Base-by-base conservation (phyloP, 2,113 vertebrate genomes). In the Perognathus longimembris region DNA sequence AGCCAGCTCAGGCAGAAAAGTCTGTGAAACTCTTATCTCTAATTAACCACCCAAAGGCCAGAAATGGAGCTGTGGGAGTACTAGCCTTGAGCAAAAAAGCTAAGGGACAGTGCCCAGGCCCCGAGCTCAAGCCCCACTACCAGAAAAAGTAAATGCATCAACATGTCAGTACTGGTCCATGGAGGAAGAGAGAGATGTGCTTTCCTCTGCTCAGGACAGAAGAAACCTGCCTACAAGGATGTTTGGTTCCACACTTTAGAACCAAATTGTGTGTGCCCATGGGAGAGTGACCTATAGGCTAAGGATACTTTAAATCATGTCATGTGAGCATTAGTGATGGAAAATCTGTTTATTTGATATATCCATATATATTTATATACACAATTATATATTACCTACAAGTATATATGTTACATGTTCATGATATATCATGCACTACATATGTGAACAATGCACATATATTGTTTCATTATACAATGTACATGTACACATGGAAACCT, bases 131-230 rank as follows among this genome's bases (percentile, higher is more conserved):
- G 12, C 45, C 45, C 45, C 45, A 45, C 45, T 45, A 45, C 45
- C 45, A 11, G 45, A 8, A 45, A 45, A 45, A 45, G 45, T 11
- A 45, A 45, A 45, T 45, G 45, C 45, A 45, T 45, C 45, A 12
- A 45, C 45, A 45, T 45, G 45, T 45, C 45, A 45, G 45, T 79
- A 84, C 40, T 76, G 7, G 24, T 84, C 40, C 88, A 85, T 20
- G 63, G 92, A 88, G 54, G 92, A 88, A 42, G 26, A 95, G 26
- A 95, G 14, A 57, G 40, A n/a, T 86, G 36, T 45, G 42, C 30
- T 85, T 92, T 76, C 61, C 57, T 88, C 30, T 93, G 15, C 26
- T 75, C 61, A 71, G 12, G 73, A 26, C 14, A 84, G 36, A 74
- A n/a, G 64, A 45, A 1, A 71, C 18, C 7, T 30, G 12, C 61